Evolutionary conservation across 2,113 vertebrate species (phyloP), one percentile per base, ranked within the genome.

Genomic region (Pseudorhombus dupliciocellatus): DNA sequence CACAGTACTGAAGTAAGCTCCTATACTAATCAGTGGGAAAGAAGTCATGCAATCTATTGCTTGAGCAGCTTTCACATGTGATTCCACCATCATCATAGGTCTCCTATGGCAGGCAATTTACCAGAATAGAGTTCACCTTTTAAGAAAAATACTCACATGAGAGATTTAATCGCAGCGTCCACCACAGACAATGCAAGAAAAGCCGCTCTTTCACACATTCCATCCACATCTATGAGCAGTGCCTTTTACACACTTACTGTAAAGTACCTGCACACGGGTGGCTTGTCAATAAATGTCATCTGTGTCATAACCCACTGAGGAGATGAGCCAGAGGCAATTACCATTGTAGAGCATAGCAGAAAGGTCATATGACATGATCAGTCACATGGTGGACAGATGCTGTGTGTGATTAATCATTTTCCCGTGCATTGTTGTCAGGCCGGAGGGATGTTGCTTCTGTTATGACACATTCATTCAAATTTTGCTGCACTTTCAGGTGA

Each of bases 261-360:
- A 55, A 54, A 54, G 18, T 52, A 73, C 48, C 44, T 60, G 26
- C 21, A 56, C 60, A 42, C 48, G 64, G 59, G 50, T 70, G 61
- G 52, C 15, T 14, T 51, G 76, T 84, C 73, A 87, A 81, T 84
- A 83, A 72, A 86, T 83, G 81, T 83, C 73, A 76, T 71, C 73
- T 51, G 21, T 69, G 69, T 70, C 55, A 73, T 61, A 65, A 79
- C 63, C 77, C 54, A 37, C 60, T 66, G 18, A 44, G 16, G 40
- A 44, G 15, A 81, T 30, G 75, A 75, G 31, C 54, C 57, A 65
- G 61, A 73, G 59, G 54, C 62, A 72, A 77, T 85, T 79, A 82
- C 68, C 50, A 62, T 81, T 66, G 20, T 64, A 81, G 60, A 65
- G 34, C 73, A 78, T 60, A 70, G 67, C 22, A 22, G 15, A 79